Evolutionary conservation across 2,797 vertebrate species (phyloP), one percentile per base, ranked within the genome.

Genomic region (Capromys pilorides): DNA sequence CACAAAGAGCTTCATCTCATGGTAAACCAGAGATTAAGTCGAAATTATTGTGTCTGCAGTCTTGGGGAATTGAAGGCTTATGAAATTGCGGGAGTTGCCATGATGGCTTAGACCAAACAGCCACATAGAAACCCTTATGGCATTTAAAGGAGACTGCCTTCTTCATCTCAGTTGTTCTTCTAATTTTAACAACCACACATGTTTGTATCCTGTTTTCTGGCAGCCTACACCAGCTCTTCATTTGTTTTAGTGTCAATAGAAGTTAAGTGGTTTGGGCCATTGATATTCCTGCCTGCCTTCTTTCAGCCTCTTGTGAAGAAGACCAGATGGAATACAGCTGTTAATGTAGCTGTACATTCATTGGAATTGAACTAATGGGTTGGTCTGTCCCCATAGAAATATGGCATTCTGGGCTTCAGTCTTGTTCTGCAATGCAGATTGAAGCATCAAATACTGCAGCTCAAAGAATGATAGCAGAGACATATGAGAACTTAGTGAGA

Each of bases 131-230:
- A 86, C 19, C 16, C 54, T 90, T 19, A 1, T 28, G 45, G 28
- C 24, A n/a, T 77, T 41, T 69, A 54, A 49, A 88, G 26, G 81
- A 87, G 12, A 62, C n/a, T 81, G 31, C 59, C 2, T 0, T 86
- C 78, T 45, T 28, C 28, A 14, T 19, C 90, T 84, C 64, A 91
- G 49, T 92, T 93, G 66, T 88, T 62, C 22, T 5, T 75, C 83
- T 91, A 83, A 91, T 91, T 96, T 95, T 69, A 96, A 95, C 83
- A 89, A 80, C 54, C 57, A 67, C 57, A 67, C 88, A 45, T 28
- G 91, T 75, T 85, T 93, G 82, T 96, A 85, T 96, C 54, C 54
- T 95, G 14, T 39, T 79, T 96, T 93, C 81, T 95, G 90, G 54
- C 59, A 82, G 31, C 57, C 6, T 28, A 90, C 33, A n/a, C 86